phyloP scores from a whole-genome alignment of 2,113 vertebrate species.

The Stigmatopora argus region DNA sequence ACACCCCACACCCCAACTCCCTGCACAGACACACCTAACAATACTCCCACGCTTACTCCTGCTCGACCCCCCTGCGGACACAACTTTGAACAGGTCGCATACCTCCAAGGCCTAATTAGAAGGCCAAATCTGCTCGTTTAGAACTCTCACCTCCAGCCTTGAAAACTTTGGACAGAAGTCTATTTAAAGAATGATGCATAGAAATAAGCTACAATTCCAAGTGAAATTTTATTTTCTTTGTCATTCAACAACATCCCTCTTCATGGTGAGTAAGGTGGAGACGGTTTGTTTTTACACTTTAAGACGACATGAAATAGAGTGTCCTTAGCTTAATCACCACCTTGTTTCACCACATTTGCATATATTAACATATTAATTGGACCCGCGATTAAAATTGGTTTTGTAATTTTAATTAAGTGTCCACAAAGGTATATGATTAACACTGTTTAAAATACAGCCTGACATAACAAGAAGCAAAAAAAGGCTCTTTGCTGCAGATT shows the following conservation, averaged over 20 bases:
- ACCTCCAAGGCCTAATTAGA: constrained; percentile 75
- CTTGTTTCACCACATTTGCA: constrained; percentile 99
- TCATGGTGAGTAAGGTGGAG: constrained; percentile 3
- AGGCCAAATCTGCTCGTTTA: constrained; percentile 69
- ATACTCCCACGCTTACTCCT: constrained; percentile 2
- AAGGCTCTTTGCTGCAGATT: constrained; percentile 80
- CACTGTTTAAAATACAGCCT: constrained; percentile 99
- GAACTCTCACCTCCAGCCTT: constrained; percentile 93
- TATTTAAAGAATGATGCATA: constrained; percentile 54
- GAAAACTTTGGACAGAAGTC: constrained; percentile 71
- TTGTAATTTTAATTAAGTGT: constrained; percentile 99
- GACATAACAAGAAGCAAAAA: constrained; percentile 91
- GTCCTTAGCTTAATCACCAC: constrained; percentile 99
- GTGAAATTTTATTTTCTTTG: constrained; percentile 17
- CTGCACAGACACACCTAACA: neutral
- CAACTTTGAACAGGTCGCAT: constrained; percentile 65
- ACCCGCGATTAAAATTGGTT: constrained; percentile 99
- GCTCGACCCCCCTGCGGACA: constrained; percentile 37
- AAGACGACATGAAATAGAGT: constrained; percentile 99
- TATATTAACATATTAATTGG: constrained; percentile 99
- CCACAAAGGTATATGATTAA: constrained; percentile 99
- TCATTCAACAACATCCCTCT: constrained; percentile 88
- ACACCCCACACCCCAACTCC: neutral
- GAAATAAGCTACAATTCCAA: neutral
- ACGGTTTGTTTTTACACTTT: constrained; percentile 99